phyloP scores from a whole-genome alignment of 2,797 vertebrate genomes.

The Apodemus agrarius region DNA sequence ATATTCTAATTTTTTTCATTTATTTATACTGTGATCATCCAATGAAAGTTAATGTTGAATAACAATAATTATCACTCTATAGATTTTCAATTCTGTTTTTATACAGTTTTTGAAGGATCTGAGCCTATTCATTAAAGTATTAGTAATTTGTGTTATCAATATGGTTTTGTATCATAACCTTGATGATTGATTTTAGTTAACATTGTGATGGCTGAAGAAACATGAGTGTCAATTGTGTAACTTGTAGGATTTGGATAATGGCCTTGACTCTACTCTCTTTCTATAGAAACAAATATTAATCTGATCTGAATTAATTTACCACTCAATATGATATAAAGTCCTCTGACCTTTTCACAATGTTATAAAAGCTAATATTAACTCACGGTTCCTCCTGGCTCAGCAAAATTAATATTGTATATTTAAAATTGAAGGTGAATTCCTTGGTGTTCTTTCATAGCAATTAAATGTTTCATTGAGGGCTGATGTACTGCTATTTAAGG shows the following conservation, averaged over 20 bases:
- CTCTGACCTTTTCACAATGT: slow-evolving; percentile 40
- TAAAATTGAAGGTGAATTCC: slow-evolving; percentile 61
- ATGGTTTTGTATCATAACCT: neutral
- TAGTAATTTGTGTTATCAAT: neutral
- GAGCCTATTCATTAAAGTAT: slow-evolving; percentile 40
- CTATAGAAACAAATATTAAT: slow-evolving; percentile 48
- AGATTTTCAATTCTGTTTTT: slow-evolving; percentile 32
- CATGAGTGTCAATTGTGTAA: neutral
- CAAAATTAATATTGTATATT: slow-evolving; percentile 4
- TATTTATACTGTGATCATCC: neutral
- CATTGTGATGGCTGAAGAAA: slow-evolving; percentile 8
- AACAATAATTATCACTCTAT: neutral
- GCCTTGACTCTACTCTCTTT: slow-evolving; percentile 23
- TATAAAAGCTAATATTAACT: slow-evolving; percentile 19
- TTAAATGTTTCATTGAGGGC: slow-evolving; percentile 20
- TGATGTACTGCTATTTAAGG: neutral
- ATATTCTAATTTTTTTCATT: neutral
- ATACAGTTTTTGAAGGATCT: neutral
- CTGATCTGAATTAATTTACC: slow-evolving; percentile 36
- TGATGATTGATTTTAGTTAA: neutral
- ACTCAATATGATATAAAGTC: slow-evolving; percentile 50
- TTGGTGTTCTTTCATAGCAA: slow-evolving; percentile 48
- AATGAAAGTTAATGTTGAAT: slow-evolving; percentile 4
- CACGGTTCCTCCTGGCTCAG: slow-evolving; percentile 11
- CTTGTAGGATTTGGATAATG: slow-evolving; percentile 7